These are phyloP conservation scores for Myoxocephalus aenaeus DNA, from an alignment of 2,797 vertebrate species.

Conservation along the genomic window DNA sequence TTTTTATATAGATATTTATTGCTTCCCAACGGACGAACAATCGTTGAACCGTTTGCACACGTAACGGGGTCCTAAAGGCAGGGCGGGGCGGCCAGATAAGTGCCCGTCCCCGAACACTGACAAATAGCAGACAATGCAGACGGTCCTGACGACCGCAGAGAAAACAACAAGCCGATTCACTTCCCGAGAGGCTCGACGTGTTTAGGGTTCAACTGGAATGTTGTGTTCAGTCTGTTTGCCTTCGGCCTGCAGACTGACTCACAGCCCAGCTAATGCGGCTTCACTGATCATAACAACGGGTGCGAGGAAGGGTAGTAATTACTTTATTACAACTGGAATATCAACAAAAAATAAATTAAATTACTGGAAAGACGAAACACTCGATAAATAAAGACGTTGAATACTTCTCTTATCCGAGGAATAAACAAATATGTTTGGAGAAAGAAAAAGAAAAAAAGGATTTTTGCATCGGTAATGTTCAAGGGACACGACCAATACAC, in stretches of 20 bases:
- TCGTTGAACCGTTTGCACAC: slow-evolving; percentile 20
- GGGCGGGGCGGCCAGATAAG: slow-evolving; percentile 45
- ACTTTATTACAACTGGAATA: neutral
- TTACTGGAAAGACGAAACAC: neutral
- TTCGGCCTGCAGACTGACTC: neutral
- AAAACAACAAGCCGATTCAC: slow-evolving; percentile 7
- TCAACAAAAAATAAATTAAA: neutral
- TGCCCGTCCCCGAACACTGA: slow-evolving; percentile 15
- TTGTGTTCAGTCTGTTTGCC: slow-evolving; percentile 3
- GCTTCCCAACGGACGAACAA: slow-evolving; percentile 20
- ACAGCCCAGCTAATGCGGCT: neutral
- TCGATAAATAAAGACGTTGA: neutral
- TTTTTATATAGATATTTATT: too few species aligned
- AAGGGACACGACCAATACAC: neutral
- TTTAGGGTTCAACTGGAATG: neutral
- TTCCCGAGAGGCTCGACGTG: slow-evolving; percentile 21
- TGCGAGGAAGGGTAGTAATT: neutral
- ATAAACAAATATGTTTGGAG: neutral
- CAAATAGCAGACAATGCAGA: slow-evolving; percentile 47
- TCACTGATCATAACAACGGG: neutral
- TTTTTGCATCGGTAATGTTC: neutral
- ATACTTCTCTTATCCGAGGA: neutral
- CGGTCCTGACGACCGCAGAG: slow-evolving; percentile 37
- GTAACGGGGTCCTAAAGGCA: neutral
- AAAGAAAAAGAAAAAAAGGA: neutral